Evolutionary conservation across 2,797 vertebrate genomes (phyloP).

Genomic region (Sandelia bainsii): DNA sequence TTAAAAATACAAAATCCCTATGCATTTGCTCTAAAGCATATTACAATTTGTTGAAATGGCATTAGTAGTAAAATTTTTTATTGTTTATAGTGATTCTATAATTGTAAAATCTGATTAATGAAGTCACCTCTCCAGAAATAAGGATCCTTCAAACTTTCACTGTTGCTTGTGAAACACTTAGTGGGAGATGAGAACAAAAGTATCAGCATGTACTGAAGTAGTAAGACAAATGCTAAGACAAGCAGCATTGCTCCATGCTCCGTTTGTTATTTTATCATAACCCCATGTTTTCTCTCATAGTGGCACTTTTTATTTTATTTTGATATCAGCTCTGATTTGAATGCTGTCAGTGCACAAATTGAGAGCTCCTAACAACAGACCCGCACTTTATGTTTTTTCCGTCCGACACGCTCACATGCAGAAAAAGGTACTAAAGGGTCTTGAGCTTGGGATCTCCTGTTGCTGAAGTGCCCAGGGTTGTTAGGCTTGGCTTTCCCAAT

Average conservation of each 20-base stretch:
- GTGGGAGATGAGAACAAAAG: conserved; percentile 57
- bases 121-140: conserved; percentile 61
- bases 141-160: conserved; percentile 56
- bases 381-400: conserved; percentile 90
- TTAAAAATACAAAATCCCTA: conserved; percentile 55
- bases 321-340: conserved; percentile 46
- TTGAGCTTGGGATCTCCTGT: conserved; percentile 90
- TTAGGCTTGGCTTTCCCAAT: conserved; percentile 93
- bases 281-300: conserved; percentile 17
- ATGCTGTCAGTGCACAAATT: conserved; percentile 59
- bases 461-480: conserved; percentile 91
- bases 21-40: conserved; percentile 68
- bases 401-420: conserved; percentile 71
- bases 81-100: conserved; percentile 62
- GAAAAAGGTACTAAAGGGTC: conserved; percentile 87
- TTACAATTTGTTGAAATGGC: conserved; percentile 54
- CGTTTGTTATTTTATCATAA: conserved; percentile 50
- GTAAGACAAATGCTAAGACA: conserved; percentile 63
- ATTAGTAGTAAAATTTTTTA: conserved; percentile 51
- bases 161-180: conserved; percentile 43
- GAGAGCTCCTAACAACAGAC: conserved; percentile 87
- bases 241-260: conserved; percentile 59
- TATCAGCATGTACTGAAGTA: conserved; percentile 71
- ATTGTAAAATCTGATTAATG: conserved; percentile 64
- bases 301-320: conserved; percentile 21